Base-by-base conservation (phyloP, 1,140 invertebrate species). In the Stegodyphus mimosarum region DNA sequence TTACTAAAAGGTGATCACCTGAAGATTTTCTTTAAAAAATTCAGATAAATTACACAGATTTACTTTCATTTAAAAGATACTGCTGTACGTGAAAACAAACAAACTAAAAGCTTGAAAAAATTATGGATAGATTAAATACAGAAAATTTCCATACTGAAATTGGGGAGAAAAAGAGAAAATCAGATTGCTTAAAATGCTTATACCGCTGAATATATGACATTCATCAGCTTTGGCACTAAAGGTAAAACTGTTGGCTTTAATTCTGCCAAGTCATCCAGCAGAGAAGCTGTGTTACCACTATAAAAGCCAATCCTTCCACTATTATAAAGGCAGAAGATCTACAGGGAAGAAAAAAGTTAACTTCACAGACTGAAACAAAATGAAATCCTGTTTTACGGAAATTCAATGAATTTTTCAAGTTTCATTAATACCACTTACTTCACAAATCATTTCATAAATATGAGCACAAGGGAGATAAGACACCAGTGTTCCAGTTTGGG, bases 211-310 rank as follows among this genome's bases (percentile, higher is more conserved):
- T 86, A 86, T 48, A 86, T 78, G 48, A 71, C 67, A 73, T 86
- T 86, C 83, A 86, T 86, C 5, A 86, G 18, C 15, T 78, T 86
- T 33, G 83, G 83, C 7, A 86, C 83, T 17, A 86, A 79, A 7
- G 97, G 96, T 90, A 98, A 96, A 60, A 99, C 94, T 6, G 97
- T 99, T 0, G 98, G 98, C 90, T 94, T 95, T 11, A 99, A 91
- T 18, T 95, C 94, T 90, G 94, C 95, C 92, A 99, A 94, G 89
- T 99, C 98, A 86, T 99, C 97, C 6, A 95, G 93, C 78, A 99
- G 90, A 87, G 93, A 92, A 88, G 95, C 94, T 73, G 99, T 96
- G 90, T 99, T 96, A 48, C 98, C 98, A 71, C 94, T 93, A 90
- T 94, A 99, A 92, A 98, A 99, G 17, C 98, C 98, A 9, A 99